Evolutionary conservation across 2,113 vertebrate species (phyloP), one percentile per base, ranked within the genome.

Genomic region (Mormoops blainvillei): DNA sequence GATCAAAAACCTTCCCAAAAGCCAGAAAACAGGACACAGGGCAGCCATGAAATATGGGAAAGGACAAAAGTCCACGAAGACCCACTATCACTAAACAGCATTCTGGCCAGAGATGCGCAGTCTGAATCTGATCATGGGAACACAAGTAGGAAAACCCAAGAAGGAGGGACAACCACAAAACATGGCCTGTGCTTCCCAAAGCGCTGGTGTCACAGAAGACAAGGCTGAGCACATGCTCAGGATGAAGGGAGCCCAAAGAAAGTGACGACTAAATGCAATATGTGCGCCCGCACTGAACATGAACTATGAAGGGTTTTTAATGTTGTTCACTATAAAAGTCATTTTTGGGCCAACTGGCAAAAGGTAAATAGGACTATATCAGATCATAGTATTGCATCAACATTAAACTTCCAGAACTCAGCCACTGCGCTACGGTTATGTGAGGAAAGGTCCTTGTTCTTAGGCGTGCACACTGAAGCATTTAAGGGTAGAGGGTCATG

Each of bases 401-500:
- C 3, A 41, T 50, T 81, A 61, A 77, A 26, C 58, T 61, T 86
- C 43, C 63, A 80, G 83, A 70, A 70, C 48, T 38, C 63, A 90
- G 91, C 67, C 87, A 80, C 0, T 56, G 54, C 50, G 43, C 61
- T 20, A 0, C 3, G 14, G 48, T 73, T 52, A 81, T 0, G 0
- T 54, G 50, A 58, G 56, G 76, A 50, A 86, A 91, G 89, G 48
- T 63, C 80, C 87, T 73, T 83, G 70, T 63, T 96, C 82, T 81
- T 36, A 50, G 78, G 85, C 82, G 12, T 1, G 4, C 3, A 12
- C 48, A 31, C 2, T 70, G 24, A 86, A 43, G 38, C 63, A 48
- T 36, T 78, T 80, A 96, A 87, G 91, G 91, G 70, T 70, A 92
- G 63, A 92, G 56, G 88, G 91, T 92, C 68, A 92, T 31, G 56